These are phyloP conservation scores for Crossoptilon crossoptilon DNA, from an alignment of 2,797 vertebrate species.

Conservation along the genomic window DNA sequence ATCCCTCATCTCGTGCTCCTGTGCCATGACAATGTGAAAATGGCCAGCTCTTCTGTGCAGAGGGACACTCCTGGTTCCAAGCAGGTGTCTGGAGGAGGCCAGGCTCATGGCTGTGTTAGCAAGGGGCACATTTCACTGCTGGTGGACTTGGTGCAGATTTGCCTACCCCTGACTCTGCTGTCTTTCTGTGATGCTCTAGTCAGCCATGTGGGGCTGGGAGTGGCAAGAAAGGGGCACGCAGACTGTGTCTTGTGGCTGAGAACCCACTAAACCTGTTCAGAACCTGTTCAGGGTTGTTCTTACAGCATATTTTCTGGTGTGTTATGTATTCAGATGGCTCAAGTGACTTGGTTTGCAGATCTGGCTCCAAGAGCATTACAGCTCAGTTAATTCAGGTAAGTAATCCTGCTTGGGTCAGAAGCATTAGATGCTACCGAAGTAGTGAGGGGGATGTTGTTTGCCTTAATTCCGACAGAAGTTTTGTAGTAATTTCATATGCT, in stretches of 20 bases:
- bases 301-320: not conserved
- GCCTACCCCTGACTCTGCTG: not conserved
- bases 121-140: not conserved
- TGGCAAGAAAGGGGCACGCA: not conserved
- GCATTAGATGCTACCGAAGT: rapidly evolving
- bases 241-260: not conserved
- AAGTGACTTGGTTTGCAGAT: not conserved
- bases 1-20: not conserved
- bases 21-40: too few species aligned
- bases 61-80: rapidly evolving
- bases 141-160: not conserved
- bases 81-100: not conserved
- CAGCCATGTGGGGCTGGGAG: not conserved
- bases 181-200: not conserved
- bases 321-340: not conserved
- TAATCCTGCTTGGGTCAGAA: not conserved
- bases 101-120: not conserved
- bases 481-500: not conserved
- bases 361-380: rapidly evolving
- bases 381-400: not conserved
- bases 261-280: not conserved
- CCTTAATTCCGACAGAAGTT: not conserved
- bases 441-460: not conserved
- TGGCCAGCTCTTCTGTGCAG: rapidly evolving
- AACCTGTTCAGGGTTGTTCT: not conserved